A percentile compares a stretch with the other conserved stretches of the same genome.
Evolutionary conservation across 1,140 invertebrate genomes (phyloP).

Genomic region (Eupristina koningsbergeri): DNA sequence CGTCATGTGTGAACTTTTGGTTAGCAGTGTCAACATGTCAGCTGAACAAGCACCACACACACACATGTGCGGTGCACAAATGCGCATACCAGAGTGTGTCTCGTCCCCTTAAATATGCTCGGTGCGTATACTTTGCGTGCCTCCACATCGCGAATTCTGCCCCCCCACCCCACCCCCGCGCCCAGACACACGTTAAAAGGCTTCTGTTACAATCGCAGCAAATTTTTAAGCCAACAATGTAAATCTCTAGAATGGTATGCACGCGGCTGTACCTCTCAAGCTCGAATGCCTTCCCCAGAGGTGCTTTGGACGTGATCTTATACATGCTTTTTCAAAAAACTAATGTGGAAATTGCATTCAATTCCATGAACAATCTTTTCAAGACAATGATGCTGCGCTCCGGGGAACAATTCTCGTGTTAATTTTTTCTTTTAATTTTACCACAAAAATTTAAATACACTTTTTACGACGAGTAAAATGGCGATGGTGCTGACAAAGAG

Average conservation of each 20-base stretch:
- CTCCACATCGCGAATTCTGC: background rate
- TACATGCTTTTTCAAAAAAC: background rate
- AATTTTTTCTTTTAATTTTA: no score
- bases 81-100: no score
- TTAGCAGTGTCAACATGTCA: constrained; percentile 36
- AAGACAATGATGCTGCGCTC: no score
- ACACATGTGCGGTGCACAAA: background rate
- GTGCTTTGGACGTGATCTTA: background rate
- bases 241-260: background rate
- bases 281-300: background rate
- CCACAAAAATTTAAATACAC: no score
- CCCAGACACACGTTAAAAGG: background rate
- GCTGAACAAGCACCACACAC: constrained; percentile 19
- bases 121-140: background rate
- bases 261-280: background rate
- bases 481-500: no score
- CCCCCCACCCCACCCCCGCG: no score
- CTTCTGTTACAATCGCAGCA: background rate
- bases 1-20: constrained; percentile 1
- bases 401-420: no score
- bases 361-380: no score
- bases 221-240: background rate
- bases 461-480: no score
- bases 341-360: background rate
- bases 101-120: constrained; percentile 27